Evolutionary conservation across 2,888 invertebrate species (phyloP), one percentile per base, ranked within the genome.

Genomic region (Marronus borbonicus): DNA sequence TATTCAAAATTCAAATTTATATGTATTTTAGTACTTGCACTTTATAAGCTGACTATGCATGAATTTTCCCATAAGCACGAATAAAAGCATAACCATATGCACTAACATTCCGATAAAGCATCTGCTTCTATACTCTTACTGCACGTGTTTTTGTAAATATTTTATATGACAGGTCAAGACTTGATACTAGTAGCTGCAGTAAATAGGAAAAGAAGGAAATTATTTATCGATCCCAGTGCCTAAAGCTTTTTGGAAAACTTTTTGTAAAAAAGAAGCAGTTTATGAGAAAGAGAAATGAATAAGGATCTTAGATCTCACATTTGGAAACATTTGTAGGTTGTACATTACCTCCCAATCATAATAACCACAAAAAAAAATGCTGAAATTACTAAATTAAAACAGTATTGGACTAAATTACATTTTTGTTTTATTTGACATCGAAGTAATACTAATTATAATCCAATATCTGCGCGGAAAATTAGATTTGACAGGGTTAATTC

Each of bases 181-280:
- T 44, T 60, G 39, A 44, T 60, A 62, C 65, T 72, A 74, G 55
- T 79, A 74, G 79, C 79, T 52, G 62, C 79, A 79, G 79, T 74
- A 55, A 76, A 68, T 78, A 10, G 8, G 2, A 44, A 44, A 44
- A 44, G 31, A 77, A 74, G 44, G 44, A 60, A 60, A 60, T 72
- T 60, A 50, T 70, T 65, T 60, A 79, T 78, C 70, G 60, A 78
- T 76, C 78, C 78, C 78, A 80, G 80, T 80, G 80, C 80, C 80
- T 80, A 65, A 79, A 78, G 77, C 77, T 79, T 79, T 76, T 77
- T 79, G 77, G 74, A 79, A 68, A 72, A 78, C 50, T 78, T 80
- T 78, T 78, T 65, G 65, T 76, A 68, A 80, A 72, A 72, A 68
- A 24, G 24, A 44, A 68, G 49, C 28, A 68, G 12, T 24, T 66